These are phyloP conservation scores for Prosapia bicincta DNA, from an alignment of 2,888 invertebrate genomes.

Conservation along the genomic window DNA sequence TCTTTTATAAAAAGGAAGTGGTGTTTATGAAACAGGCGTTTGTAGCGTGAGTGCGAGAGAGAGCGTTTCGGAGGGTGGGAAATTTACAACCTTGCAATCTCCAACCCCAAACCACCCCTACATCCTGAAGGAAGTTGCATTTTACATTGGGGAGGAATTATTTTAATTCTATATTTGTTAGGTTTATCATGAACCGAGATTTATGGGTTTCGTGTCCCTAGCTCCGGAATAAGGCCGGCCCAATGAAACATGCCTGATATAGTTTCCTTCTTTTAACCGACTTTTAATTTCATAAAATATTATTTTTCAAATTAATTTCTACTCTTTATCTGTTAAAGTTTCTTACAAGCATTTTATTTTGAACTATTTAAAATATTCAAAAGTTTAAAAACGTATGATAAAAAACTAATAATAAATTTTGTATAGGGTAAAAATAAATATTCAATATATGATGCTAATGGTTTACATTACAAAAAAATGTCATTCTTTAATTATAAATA, in stretches of 20 bases:
- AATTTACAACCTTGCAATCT: conserved; percentile 36
- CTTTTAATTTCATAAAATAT: conserved; percentile 24
- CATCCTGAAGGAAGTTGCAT: conserved; percentile 37
- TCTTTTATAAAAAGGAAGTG: conserved; percentile 32
- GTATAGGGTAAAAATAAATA: too few relatives aligned
- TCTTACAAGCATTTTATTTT: not conserved
- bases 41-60: conserved; percentile 28
- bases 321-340: not conserved
- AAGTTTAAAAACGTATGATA: too few relatives aligned
- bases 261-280: conserved; percentile 15
- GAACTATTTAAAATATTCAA: not conserved
- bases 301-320: not conserved
- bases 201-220: conserved; percentile 16
- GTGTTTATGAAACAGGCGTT: conserved; percentile 30
- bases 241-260: conserved; percentile 19
- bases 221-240: not conserved
- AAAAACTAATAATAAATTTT: too few relatives aligned
- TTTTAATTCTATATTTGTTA: conserved; percentile 38
- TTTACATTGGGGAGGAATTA: conserved; percentile 36
- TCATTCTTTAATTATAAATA: too few relatives aligned
- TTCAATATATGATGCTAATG: too few relatives aligned
- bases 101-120: conserved; percentile 22
- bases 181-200: conserved; percentile 33
- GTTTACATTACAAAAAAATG: too few relatives aligned
- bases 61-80: conserved; percentile 25